A percentile compares a stretch with the other conserved stretches of the same genome.
Conservation (phyloP, 2,113 vertebrate genomes). For the Noctilio leporinus region DNA sequence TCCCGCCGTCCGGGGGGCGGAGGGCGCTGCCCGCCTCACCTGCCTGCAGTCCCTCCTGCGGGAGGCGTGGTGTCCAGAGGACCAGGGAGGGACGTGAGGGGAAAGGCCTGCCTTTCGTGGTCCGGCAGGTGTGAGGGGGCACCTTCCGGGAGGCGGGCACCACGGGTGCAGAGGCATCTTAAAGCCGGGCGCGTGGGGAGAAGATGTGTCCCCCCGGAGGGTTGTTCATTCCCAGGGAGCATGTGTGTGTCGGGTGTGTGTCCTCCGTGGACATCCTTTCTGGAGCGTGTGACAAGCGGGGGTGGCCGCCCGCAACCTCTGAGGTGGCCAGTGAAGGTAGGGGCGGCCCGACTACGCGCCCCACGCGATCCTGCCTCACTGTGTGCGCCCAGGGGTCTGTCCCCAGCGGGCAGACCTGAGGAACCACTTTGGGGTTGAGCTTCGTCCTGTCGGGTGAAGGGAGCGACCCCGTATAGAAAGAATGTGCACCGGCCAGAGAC, state of each 20-base stretch:
- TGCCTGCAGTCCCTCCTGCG: neutral
- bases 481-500: neutral
- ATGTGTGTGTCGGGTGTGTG: constrained; percentile 84
- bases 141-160: too few relatives aligned
- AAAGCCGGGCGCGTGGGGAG: constrained; percentile 71
- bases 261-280: constrained; percentile 75
- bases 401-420: neutral
- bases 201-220: constrained; percentile 73
- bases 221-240: constrained; percentile 88
- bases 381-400: neutral
- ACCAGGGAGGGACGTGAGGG: neutral
- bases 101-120: too few relatives aligned
- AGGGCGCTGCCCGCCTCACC: neutral
- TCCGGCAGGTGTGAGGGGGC: too few relatives aligned
- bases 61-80: neutral
- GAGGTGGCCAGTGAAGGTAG: neutral
- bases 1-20: fast-evolving
- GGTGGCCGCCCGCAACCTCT: neutral
- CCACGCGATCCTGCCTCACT: constrained; percentile 26
- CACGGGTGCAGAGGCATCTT: constrained; percentile 76
- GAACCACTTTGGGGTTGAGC: neutral
- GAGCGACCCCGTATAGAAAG: constrained; percentile 22
- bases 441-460: neutral
- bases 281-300: neutral
- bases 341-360: neutral